A percentile compares a stretch with the other conserved stretches of the same genome.
phyloP scores from a whole-genome alignment of 2,888 invertebrate species.

The Xanthia icteritia region DNA sequence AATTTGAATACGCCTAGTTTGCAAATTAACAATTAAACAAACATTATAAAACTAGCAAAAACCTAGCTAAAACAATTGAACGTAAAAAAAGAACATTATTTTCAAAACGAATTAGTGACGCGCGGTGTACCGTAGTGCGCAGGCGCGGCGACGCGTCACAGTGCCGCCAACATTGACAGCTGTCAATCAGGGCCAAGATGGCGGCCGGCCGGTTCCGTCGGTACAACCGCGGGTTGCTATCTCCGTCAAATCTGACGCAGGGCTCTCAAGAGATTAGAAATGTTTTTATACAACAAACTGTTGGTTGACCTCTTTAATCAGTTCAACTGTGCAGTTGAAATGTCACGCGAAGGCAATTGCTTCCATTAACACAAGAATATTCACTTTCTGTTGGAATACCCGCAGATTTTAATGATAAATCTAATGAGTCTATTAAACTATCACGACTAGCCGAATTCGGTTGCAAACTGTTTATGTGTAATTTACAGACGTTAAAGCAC shows the following conservation, averaged over 20 bases:
- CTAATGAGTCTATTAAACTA: conserved; percentile 58
- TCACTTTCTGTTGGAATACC: conserved; percentile 47
- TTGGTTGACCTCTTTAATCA: conserved; percentile 62
- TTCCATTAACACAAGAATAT: conserved; percentile 59
- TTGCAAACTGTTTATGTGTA: conserved; percentile 12
- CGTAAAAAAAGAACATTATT: conserved; percentile 67
- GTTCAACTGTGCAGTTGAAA: conserved; percentile 62
- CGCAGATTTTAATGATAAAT: conserved; percentile 53
- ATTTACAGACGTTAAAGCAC: conserved; percentile 11
- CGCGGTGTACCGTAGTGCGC: conserved; percentile 76
- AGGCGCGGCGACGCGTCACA: conserved; percentile 88
- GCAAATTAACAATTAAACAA: conserved; percentile 9
- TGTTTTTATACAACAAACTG: conserved; percentile 63
- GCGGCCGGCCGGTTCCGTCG: conserved; percentile 85
- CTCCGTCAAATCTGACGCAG: conserved; percentile 79
- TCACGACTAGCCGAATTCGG: conserved; percentile 53
- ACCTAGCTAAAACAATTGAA: conserved; percentile 45
- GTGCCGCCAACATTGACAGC: conserved; percentile 90
- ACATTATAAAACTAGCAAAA: conserved; percentile 12
- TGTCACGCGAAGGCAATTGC: conserved; percentile 59
- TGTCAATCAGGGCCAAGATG: conserved; percentile 90
- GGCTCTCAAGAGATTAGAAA: conserved; percentile 72
- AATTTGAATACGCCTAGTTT: not conserved
- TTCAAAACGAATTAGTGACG: conserved; percentile 82
- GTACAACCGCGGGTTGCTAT: conserved; percentile 75